phyloP scores from a whole-genome alignment of 2,888 invertebrate species.

The Steinernema hermaphroditum region DNA sequence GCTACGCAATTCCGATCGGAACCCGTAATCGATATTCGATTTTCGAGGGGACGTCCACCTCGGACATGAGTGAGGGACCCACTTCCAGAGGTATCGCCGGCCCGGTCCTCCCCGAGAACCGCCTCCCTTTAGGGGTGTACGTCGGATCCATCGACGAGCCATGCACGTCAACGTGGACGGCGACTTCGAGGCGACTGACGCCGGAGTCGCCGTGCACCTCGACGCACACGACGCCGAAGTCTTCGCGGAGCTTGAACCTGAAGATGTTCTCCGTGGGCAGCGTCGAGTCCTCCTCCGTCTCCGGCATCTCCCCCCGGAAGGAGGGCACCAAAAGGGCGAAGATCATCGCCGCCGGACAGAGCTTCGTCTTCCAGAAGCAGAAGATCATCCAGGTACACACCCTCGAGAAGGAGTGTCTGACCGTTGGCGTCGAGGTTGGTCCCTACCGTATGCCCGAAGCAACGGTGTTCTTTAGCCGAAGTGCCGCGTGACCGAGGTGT shows the following conservation, averaged over 20 bases:
- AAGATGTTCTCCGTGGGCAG: constrained; percentile 19
- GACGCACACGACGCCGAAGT: constrained; percentile 16
- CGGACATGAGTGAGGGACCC: constrained; percentile 21
- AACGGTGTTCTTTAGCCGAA: constrained; percentile 44
- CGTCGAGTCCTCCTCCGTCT: not conserved
- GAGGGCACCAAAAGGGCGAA: constrained; percentile 15
- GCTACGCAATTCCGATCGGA: too few species aligned
- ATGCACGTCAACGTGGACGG: constrained; percentile 4
- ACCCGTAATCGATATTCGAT: not conserved
- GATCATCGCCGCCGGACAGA: constrained; percentile 14
- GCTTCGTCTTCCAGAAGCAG: constrained; percentile 21
- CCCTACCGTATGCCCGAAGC: not conserved
- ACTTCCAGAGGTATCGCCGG: not conserved
- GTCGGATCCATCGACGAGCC: constrained; percentile 18
- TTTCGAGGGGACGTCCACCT: not conserved
- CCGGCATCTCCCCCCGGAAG: constrained; percentile 9
- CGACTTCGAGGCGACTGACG: not conserved
- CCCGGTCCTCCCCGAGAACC: not conserved
- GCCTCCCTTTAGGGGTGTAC: not conserved
- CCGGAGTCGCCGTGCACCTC: constrained; percentile 2
- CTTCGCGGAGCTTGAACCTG: constrained; percentile 19
- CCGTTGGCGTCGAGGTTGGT: constrained; percentile 18
- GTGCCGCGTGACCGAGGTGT: constrained; percentile 53
- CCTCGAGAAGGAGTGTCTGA: constrained; percentile 22
- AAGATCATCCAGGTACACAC: constrained; percentile 20